Percentiles rank a stretch among this genome's conserved stretches.
phyloP scores from a whole-genome alignment of 2,113 vertebrate species.

The Cynocephalus volans region DNA sequence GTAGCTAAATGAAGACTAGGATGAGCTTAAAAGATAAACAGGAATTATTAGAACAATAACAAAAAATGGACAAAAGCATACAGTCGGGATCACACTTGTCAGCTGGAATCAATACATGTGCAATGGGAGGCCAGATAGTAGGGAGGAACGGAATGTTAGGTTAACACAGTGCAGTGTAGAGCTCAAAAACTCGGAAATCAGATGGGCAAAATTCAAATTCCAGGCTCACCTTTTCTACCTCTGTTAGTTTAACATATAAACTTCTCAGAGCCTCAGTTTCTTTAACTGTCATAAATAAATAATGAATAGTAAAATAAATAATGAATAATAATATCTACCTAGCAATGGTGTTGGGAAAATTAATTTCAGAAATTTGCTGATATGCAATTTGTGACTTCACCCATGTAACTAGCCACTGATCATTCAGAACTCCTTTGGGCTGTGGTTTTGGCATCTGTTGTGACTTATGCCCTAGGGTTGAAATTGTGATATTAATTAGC shows the following conservation, averaged over 20 bases:
- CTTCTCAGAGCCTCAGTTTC: neutral
- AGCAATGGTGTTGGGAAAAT: neutral
- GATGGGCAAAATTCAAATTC: neutral
- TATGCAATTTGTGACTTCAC: neutral
- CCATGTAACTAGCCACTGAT: too few relatives aligned
- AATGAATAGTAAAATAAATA: neutral
- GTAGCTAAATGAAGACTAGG: neutral
- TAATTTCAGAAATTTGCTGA: neutral
- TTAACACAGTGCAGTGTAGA: accelerated
- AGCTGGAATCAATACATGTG: neutral
- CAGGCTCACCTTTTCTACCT: neutral
- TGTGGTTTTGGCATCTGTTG: neutral
- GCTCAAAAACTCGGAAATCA: neutral
- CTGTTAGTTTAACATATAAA: neutral
- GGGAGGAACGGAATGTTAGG: accelerated
- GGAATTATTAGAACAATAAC: neutral
- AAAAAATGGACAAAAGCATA: neutral
- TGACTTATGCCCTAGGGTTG: too few relatives aligned
- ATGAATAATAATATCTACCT: neutral
- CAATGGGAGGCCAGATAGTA: accelerated
- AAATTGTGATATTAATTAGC: neutral
- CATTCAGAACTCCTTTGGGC: neutral
- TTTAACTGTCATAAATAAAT: neutral
- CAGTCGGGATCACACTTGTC: neutral
- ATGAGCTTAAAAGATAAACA: neutral